Base-by-base conservation (phyloP, 1,140 invertebrate species). In the Lucilia cuprina region DNA sequence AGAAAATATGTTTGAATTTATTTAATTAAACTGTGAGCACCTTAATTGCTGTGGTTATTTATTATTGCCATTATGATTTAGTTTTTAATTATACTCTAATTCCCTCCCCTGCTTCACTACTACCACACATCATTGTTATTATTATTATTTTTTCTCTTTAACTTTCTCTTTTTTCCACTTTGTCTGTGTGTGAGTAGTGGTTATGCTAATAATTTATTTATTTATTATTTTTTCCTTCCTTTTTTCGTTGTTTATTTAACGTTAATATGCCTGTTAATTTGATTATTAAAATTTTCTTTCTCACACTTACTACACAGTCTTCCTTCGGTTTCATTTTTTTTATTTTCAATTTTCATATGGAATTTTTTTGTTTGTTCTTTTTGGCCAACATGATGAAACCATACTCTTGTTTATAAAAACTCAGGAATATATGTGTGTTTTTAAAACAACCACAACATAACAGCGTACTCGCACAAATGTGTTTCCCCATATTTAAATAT, bases 241-340 rank as follows among this genome's bases (percentile, higher is more conserved):
- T 50, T 50, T 80, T 47, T 80, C 19, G 35, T 60, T 60, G 55
- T 70, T 70, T 70, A n/a, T 70, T 70, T 70, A 70, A 12, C 19
- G 65, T 70, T 70, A 70, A 70, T 70, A 21, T 70, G 65, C 65
- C 5, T 70, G 19, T 70, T 70, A 70, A 21, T 19, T 70, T 25
- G 65, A 70, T 70, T 70, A 70, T 70, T 70, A 70, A 70, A 70
- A 70, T 21, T 70, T 70, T n/a, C 55, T 60, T 17, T 17, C 55
- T 41, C 41, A 41, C 41, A 41, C 41, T 41, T 10, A 41, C 7
- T 41, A 30, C 41, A 17, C 55, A 60, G 13, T 77, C 19, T 77
- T 5, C 25, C 5, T 77, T 34, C 10, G 5, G 8, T 77, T 77
- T 13, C 30, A 3, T 3, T 30, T 30, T 30, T 30, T 30, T 30